phyloP scores from a whole-genome alignment of 2,888 invertebrate genomes.

The Hypomecis atomaria region DNA sequence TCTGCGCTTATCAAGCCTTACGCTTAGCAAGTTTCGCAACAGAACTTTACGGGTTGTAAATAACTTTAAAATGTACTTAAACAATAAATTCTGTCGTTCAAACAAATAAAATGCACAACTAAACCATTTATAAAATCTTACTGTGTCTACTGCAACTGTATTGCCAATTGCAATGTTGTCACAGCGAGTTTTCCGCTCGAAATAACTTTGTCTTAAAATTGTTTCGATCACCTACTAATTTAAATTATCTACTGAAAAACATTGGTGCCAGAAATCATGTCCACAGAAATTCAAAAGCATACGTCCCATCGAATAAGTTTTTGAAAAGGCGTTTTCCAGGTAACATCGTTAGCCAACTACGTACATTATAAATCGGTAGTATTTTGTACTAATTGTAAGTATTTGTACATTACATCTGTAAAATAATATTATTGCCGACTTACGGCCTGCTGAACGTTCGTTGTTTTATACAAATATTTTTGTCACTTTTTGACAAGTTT shows the following conservation, averaged over 20 bases:
- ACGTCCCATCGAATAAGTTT: too few relatives aligned
- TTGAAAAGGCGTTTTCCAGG: too few relatives aligned
- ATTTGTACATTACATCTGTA: conserved; percentile 47
- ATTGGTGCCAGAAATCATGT: too few relatives aligned
- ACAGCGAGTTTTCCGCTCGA: background rate
- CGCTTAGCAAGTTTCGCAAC: background rate
- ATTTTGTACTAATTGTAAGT: conserved; percentile 35
- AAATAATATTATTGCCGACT: conserved; percentile 47
- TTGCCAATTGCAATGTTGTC: background rate
- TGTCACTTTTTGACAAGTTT: conserved; percentile 66
- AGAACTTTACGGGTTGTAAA: conserved; percentile 9
- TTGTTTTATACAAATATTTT: conserved; percentile 62
- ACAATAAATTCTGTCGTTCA: conserved; percentile 48
- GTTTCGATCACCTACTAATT: too few relatives aligned
- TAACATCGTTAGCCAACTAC: background rate
- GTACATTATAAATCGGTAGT: conserved; percentile 6
- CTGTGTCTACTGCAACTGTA: background rate
- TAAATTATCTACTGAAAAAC: too few relatives aligned
- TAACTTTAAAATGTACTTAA: conserved; percentile 41
- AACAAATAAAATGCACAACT: conserved; percentile 57
- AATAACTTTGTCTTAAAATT: background rate
- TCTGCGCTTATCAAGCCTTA: background rate
- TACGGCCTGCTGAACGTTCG: conserved; percentile 44
- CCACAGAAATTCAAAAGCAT: too few relatives aligned
- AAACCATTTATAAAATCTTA: background rate